Evolutionary conservation across 1,140 invertebrate genomes (phyloP).

Genomic region (Sitobion miscanthi): DNA sequence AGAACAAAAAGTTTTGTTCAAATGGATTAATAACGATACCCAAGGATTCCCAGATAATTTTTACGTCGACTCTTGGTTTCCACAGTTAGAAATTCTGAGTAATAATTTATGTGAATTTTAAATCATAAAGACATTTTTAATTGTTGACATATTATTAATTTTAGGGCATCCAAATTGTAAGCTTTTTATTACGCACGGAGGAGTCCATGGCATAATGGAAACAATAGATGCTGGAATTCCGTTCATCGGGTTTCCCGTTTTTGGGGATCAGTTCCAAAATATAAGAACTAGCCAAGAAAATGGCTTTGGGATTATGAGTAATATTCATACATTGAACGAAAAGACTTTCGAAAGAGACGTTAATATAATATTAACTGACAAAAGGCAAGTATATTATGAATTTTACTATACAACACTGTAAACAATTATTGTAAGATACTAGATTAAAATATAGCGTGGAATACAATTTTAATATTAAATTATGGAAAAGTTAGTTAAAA

Average conservation of each 20-base stretch:
- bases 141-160: neutral
- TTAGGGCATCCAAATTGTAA: constrained; percentile 63
- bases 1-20: constrained; percentile 40
- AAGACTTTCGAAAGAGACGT: constrained; percentile 8
- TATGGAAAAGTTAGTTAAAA: neutral
- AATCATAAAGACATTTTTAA: neutral
- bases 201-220: constrained; percentile 67
- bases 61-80: constrained; percentile 51
- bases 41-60: constrained; percentile 44
- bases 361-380: neutral
- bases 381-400: neutral
- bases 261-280: constrained; percentile 62
- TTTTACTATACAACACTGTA: neutral
- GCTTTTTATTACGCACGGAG: constrained; percentile 68
- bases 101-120: neutral
- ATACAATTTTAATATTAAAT: no score
- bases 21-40: constrained; percentile 22
- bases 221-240: constrained; percentile 65
- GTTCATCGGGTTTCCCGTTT: constrained; percentile 65
- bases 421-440: neutral
- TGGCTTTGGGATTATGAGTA: neutral
- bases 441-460: no score
- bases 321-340: constrained; percentile 32
- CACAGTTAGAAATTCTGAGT: constrained; percentile 50
- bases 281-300: constrained; percentile 10